Evolutionary conservation across 2,888 invertebrate genomes (phyloP), one percentile per base, ranked within the genome.

Genomic region (Drosophila pseudotalamancana): DNA sequence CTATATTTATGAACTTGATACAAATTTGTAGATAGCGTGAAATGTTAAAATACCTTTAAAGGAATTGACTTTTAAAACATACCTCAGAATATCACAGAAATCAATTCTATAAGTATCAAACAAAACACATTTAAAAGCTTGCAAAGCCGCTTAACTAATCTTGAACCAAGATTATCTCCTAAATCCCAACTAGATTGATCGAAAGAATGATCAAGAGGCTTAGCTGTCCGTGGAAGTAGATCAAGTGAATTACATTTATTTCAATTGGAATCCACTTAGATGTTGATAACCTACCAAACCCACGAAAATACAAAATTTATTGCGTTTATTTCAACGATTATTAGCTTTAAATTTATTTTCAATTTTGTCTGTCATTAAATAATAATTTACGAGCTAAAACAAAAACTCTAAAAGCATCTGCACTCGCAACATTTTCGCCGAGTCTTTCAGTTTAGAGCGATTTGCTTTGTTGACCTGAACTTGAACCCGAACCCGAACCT

Each of bases 331-430:
- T 71, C 73, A 62, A 57, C 70, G 78, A 72, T 87, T 87, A 82
- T 87, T 87, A 75, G 87, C 75, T 69, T 77, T 68, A 65, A 84
- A 87, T 87, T 82, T 87, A 82, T 82, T 84, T 87, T 82, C 82
- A 87, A 82, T 82, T 82, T 69, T 50, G 66, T 69, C 68, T 87
- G 84, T 84, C 87, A 87, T 87, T 80, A 82, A 82, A 82, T 81
- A 77, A 84, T 87, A 82, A 87, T 87, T 82, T 84, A 82, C 77
- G 84, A 85, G 63, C 65, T n/a, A 29, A 54, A 14, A 23, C 31
- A 54, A 18, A 54, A 53, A 34, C 25, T 39, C 39, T 37, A 35
- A 29, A 5, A 45, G 65, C 57, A 27, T 23, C 49, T 64, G 57
- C 65, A 71, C 3, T 59, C 65, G 48, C 32, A 50, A n/a, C 37